Conservation (phyloP, 2,797 vertebrate genomes). For the Taenioides sp. region DNA sequence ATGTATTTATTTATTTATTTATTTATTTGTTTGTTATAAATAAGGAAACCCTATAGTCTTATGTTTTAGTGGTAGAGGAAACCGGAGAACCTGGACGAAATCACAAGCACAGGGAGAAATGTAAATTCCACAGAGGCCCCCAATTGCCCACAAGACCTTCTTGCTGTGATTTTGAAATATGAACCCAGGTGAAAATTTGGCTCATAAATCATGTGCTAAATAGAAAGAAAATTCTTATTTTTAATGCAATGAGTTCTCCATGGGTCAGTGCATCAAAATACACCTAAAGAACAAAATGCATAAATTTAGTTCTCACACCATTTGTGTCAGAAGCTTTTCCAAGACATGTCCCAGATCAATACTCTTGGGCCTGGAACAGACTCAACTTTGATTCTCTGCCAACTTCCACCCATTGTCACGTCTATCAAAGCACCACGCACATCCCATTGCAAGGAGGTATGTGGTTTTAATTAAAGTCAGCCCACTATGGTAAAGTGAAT, state of each 20-base stretch:
- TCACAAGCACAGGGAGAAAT: too few species aligned
- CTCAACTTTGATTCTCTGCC: constrained; percentile 32
- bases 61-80: too few species aligned
- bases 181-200: too few species aligned
- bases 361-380: constrained; percentile 42
- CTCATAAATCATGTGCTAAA: background rate
- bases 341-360: constrained; percentile 53
- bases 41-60: too few species aligned
- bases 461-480: constrained; percentile 65
- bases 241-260: background rate
- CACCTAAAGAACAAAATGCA: background rate
- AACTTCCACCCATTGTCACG: constrained; percentile 16
- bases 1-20: too few species aligned
- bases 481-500: constrained; percentile 51
- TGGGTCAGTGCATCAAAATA: background rate
- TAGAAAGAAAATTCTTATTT: background rate
- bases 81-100: too few species aligned
- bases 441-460: constrained; percentile 16
- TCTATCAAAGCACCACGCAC: constrained; percentile 25
- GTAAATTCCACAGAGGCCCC: too few species aligned
- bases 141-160: too few species aligned
- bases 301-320: background rate
- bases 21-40: background rate
- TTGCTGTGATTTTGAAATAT: too few species aligned
- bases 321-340: constrained; percentile 26